Evolutionary conservation across 2,113 vertebrate species (phyloP), one percentile per base, ranked within the genome.

Genomic region (Poecilia latipinna): DNA sequence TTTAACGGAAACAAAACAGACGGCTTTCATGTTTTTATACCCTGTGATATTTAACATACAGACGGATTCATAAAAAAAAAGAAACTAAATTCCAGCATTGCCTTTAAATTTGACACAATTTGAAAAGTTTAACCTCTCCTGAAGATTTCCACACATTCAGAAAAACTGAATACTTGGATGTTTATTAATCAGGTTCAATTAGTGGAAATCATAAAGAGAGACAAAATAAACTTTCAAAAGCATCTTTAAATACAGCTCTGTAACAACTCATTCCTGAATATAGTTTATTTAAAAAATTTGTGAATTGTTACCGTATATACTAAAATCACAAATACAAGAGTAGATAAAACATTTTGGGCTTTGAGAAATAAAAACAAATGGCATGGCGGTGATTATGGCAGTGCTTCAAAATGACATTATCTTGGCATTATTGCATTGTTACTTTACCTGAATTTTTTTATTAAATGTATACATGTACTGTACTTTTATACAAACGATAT

Each of bases 401-500:
- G 80, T 74, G 65, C 48, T 82, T 78, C 32, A 12, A 70, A 67
- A 61, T 51, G 51, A 68, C n/a, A 54, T 71, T 13, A 37, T 24
- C 35, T 11, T 33, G 28, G 33, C 62, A 57, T 82, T 83, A 77
- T 80, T 90, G 86, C 83, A 70, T 86, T 85, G 85, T 84, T 83
- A 75, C 57, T n/a, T 39, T 78, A 62, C 0, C 31, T 86, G 78
- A 84, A 79, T 80, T 11, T 37, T 83, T 37, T 68, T 37, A 61
- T 84, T 44, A 72, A 75, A 66, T 84, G 72, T 82, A 65, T 75
- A 61, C 68, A 70, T 69, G 15, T 76, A 75, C 54, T 84, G 78
- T 83, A 85, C 82, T 78, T 90, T 70, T 89, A 70, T 82, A 88
- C 80, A 86, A 81, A 62, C 68, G 75, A 37, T 67, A 8, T 31